These are phyloP conservation scores for Drosophila bunnanda DNA, from an alignment of 2,888 invertebrate genomes.

Conservation along the genomic window DNA sequence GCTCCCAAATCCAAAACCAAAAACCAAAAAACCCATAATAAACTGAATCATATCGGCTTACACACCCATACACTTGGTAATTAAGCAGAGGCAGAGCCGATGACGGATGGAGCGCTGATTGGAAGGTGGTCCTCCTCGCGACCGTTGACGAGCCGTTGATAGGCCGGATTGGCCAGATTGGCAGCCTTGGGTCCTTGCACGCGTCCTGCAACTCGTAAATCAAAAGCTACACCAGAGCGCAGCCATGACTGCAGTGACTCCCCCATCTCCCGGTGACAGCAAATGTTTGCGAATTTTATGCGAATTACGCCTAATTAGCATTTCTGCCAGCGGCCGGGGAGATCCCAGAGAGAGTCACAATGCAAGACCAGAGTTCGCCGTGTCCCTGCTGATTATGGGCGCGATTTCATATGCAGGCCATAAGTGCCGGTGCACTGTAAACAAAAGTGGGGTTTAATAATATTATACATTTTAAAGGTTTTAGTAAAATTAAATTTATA, in stretches of 20 bases:
- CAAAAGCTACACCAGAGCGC: slow-evolving; percentile 51
- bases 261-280: slow-evolving; percentile 49
- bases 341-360: slow-evolving; percentile 26
- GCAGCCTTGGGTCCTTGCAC: slow-evolving; percentile 9
- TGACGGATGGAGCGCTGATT: slow-evolving; percentile 75
- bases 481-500: neutral
- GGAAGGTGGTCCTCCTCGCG: slow-evolving; percentile 21
- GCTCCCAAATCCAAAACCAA: slow-evolving; percentile 1
- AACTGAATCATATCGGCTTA: slow-evolving; percentile 68
- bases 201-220: slow-evolving; percentile 62
- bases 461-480: too few species aligned
- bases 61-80: slow-evolving; percentile 61
- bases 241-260: slow-evolving; percentile 13
- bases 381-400: slow-evolving; percentile 70
- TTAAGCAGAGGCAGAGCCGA: slow-evolving; percentile 55
- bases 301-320: slow-evolving; percentile 81
- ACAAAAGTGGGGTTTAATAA: neutral
- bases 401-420: slow-evolving; percentile 76
- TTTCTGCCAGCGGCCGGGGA: slow-evolving; percentile 57
- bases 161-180: slow-evolving; percentile 49
- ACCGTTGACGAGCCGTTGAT: slow-evolving; percentile 69
- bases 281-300: slow-evolving; percentile 81
- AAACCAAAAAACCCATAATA: slow-evolving; percentile 50
- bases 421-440: slow-evolving; percentile 58
- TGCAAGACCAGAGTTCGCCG: slow-evolving; percentile 23